Evolutionary conservation across 2,113 vertebrate species (phyloP).

Genomic region (Solea senegalensis): DNA sequence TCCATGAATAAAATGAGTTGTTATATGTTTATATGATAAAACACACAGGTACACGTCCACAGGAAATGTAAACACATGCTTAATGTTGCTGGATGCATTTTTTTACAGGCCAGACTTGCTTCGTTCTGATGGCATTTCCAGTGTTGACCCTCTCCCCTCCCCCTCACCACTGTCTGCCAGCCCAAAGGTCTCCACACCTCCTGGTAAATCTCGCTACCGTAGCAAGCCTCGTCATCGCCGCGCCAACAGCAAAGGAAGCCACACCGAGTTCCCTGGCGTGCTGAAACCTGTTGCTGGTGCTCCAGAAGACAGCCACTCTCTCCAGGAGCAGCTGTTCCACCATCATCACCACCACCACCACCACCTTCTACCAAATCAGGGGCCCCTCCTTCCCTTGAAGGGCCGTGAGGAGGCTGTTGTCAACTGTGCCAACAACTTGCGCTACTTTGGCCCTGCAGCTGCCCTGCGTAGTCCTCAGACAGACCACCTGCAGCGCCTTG

Average conservation of each 20-base stretch:
- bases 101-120: conserved; percentile 90
- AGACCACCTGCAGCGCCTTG: conserved; percentile 88
- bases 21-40: too few relatives aligned
- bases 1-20: too few relatives aligned
- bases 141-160: conserved; percentile 83
- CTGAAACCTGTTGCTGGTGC: conserved; percentile 81
- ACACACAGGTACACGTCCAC: too few relatives aligned
- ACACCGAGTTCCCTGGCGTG: conserved; percentile 87
- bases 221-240: conserved; percentile 96
- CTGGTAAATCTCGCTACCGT: conserved; percentile 90
- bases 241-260: conserved; percentile 95
- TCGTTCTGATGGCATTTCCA: conserved; percentile 93
- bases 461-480: conserved; percentile 95
- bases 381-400: conserved; percentile 73
- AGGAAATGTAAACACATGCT: too few relatives aligned
- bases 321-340: conserved; percentile 71
- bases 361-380: conserved; percentile 54
- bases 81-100: not conserved
- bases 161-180: conserved; percentile 91
- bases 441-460: conserved; percentile 96
- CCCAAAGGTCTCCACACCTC: conserved; percentile 90
- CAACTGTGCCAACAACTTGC: conserved; percentile 92
- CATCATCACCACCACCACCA: conserved; percentile 77
- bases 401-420: conserved; percentile 88
- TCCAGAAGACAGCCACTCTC: conserved; percentile 76